phyloP scores from a whole-genome alignment of 2,113 vertebrate species.

The Campylomormyrus numenius region DNA sequence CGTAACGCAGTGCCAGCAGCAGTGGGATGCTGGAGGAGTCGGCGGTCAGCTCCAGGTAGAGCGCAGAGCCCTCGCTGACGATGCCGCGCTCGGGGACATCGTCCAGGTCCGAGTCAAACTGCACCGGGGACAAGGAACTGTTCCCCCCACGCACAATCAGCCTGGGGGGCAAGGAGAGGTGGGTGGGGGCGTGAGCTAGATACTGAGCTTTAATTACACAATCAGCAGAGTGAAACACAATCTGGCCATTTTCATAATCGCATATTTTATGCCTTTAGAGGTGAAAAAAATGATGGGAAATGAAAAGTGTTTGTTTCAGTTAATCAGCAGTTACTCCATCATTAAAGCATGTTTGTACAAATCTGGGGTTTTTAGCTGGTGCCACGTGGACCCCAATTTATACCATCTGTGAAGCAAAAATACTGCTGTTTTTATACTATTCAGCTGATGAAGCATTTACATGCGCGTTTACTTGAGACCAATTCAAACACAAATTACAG shows the following conservation, averaged over 20 bases:
- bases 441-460: not conserved
- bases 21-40: conserved; percentile 78
- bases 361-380: not conserved
- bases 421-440: not conserved
- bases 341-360: not conserved
- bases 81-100: conserved; percentile 83
- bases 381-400: not conserved
- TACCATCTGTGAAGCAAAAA: not conserved
- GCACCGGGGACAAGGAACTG: conserved; percentile 63
- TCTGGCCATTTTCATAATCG: not conserved
- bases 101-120: conserved; percentile 84
- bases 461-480: not conserved
- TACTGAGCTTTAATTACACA: not conserved
- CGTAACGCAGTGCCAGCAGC: conserved; percentile 77
- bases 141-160: conserved; percentile 79
- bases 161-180: conserved; percentile 42
- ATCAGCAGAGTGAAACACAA: not conserved
- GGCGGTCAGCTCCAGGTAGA: conserved; percentile 78
- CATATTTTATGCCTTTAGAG: not conserved
- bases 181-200: not conserved
- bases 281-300: not conserved
- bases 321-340: not conserved
- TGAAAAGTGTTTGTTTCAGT: not conserved
- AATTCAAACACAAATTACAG: not conserved
- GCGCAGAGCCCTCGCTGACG: conserved; percentile 72